Evolutionary conservation across 2,113 vertebrate species (phyloP), one percentile per base, ranked within the genome.

Genomic region (Aramus guarauna): DNA sequence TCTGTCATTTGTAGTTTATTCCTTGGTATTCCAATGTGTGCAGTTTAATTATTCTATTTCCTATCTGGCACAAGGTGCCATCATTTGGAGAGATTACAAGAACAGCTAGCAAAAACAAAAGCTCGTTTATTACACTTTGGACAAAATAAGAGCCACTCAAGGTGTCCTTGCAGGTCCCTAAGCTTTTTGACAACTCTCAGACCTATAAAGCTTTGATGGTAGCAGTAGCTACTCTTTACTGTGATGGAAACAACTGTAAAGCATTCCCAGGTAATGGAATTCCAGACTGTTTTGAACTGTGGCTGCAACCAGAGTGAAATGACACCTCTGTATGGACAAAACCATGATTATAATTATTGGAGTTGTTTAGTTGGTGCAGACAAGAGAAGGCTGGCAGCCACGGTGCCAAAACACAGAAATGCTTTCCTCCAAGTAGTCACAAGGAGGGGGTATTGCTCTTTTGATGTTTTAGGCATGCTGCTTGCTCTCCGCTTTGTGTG

Each of bases 371-470:
- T 5, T 62, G 36, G 21, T 73, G 37, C 63, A 73, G 69, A 12
- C 11, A 15, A 4, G 63, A 71, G 83, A 12, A 20, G 55, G 47
- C 34, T 75, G 24, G 45, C 64, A 64, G 36, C 60, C 59, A 7
- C 0, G 1, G 24, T 36, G 52, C 43, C 3, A 2, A 29, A 6
- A 48, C 0, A 2, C 52, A 56, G 90, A 39, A 60, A 5, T 55
- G 39, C 58, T 92, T 83, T 94, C 68, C 83, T 96, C 22, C 34
- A 23, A 32, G 73, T 80, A 68, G 91, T 87, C 96, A 94, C 91
- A 87, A 91, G 96, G 94, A 96, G 94, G 92, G 68, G 73, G 21
- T 95, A 17, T 95, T 97, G 92, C 88, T 94, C 94, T 85, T 60
- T 58, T 74, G 29, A 34, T 47, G 53, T 50, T 90, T 17, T 76